Evolutionary conservation across 1,140 invertebrate species (phyloP).

Genomic region (Protaetia brevitarsis): DNA sequence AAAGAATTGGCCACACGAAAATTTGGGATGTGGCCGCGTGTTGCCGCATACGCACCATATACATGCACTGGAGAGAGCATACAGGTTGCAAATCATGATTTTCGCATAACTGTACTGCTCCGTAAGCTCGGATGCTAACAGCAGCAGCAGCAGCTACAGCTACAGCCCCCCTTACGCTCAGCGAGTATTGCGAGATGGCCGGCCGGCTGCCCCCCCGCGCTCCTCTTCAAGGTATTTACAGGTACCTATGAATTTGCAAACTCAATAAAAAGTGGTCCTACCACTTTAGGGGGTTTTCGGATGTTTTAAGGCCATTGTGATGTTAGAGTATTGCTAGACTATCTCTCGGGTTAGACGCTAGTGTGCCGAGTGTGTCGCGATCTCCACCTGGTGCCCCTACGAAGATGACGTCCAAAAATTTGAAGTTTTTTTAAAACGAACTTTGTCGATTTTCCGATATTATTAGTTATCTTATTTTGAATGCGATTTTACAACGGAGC

Average conservation of each 20-base stretch:
- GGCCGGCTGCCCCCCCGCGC: slow-evolving; percentile 21
- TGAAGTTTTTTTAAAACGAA: neutral
- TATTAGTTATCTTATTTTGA: no score
- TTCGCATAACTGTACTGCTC: slow-evolving; percentile 46
- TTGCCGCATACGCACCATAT: neutral
- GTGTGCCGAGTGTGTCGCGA: slow-evolving; percentile 28
- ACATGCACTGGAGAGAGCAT: neutral
- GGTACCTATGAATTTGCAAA: slow-evolving; percentile 50
- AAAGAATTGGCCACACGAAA: slow-evolving; percentile 27
- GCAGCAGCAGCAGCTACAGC: neutral
- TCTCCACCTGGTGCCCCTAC: slow-evolving; percentile 22
- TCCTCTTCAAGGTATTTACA: slow-evolving; percentile 35
- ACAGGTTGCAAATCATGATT: slow-evolving; percentile 46
- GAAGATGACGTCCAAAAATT: slow-evolving; percentile 21
- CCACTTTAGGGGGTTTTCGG: slow-evolving; percentile 48
- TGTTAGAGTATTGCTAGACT: slow-evolving; percentile 51
- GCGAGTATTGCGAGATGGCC: slow-evolving; percentile 14
- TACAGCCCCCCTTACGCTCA: slow-evolving; percentile 26
- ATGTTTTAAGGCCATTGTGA: slow-evolving; percentile 45
- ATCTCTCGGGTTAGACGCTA: slow-evolving; percentile 48
- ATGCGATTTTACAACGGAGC: neutral
- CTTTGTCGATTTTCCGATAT: neutral
- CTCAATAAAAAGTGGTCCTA: slow-evolving; percentile 51
- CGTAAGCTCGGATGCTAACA: slow-evolving; percentile 33
- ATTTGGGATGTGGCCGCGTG: slow-evolving; percentile 26